Base-by-base conservation (phyloP, 2,113 vertebrate genomes). In the Sphaerodactylus townsendi region DNA sequence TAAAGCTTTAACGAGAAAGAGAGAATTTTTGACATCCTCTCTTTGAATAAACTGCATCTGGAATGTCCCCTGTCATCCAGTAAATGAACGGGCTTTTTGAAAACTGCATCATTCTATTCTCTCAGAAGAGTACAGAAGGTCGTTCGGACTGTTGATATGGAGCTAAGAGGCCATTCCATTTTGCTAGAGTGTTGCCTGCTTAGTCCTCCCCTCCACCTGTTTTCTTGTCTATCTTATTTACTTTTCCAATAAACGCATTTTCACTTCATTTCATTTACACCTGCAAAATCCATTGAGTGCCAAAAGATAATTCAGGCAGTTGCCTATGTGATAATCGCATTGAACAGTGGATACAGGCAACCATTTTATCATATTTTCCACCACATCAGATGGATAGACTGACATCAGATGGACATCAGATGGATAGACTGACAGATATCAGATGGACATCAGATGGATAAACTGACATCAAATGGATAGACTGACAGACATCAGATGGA, bases 11-110 rank as follows among this genome's bases (percentile, higher is more conserved):
- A 48, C 68, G 81, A 62, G 71, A 75, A 76, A 86, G 85, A 53
- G 39, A 50, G 75, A 46, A 79, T 50, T 89, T 44, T 80, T 79
- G 28, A 84, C 66, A n/a, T 90, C 79, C 46, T 88, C 35, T n/a
- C 70, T 48, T 21, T 33, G 23, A 62, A 77, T 21, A 7, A 77
- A 41, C 37, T 14, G 19, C 41, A 50, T 4, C 2, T 41, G 68
- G 53, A 28, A 86, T 33, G 35, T 85, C 35, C 85, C 81, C 88
- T 86, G 78, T 39, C 33, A 72, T 83, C 30, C 73, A 64, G 86
- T 91, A 88, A 86, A 86, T 25, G 83, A 66, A 80, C 19, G 1
- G 70, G 81, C 71, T 53, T 92, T n/a, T 85, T 90, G 74, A 70
- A 86, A 90, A 23, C 70, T 78, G 0, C 85, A 30, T 64, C 77